Evolutionary conservation across 2,888 invertebrate genomes (phyloP), one percentile per base, ranked within the genome.

Genomic region (Lordiphosa fenestrarum): DNA sequence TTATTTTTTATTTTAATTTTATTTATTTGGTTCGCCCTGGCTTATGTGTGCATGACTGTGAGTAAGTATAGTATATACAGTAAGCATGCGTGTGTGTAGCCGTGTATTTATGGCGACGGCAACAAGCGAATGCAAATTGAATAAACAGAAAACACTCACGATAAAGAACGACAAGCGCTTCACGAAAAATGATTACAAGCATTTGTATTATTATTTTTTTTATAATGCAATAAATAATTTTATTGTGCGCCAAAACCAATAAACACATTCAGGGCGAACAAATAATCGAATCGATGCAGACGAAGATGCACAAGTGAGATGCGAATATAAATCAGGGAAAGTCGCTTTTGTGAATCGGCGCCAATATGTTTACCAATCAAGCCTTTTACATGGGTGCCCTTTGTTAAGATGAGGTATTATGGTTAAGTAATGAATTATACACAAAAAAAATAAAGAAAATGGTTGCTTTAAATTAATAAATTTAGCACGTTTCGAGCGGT

Each of bases 151-250:
- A 62, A 38, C 49, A 54, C 49, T 44, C 41, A 54, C 44, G 42
- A 41, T 36, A 51, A 44, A 44, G 50, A 58, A 57, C 35, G 35
- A 38, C 1, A 41, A 59, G 53, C 57, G 54, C 33, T 53, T 53
- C 57, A 42, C 50, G 61, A 60, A 56, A 69, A 69, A 69, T 75
- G 68, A 75, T 82, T 78, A 78, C 73, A 61, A 60, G 56, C 46
- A 61, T 62, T 59, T 73, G 71, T 62, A 67, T 68, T 66, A 48
- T 39, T 59, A 64, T 73, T 74, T 56, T 47, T 46, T 50, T 81
- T 81, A 83, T 83, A 82, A 77, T 77, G 81, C 70, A 83, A 82
- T 82, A 82, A 82, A 82, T 76, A 81, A 73, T 81, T 82, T 82
- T 83, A 82, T 82, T 82, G 73, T 73, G 73, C 71, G 75, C 70